These are phyloP conservation scores for Lineus longissimus DNA, from an alignment of 1,140 invertebrate species.

Conservation along the genomic window DNA sequence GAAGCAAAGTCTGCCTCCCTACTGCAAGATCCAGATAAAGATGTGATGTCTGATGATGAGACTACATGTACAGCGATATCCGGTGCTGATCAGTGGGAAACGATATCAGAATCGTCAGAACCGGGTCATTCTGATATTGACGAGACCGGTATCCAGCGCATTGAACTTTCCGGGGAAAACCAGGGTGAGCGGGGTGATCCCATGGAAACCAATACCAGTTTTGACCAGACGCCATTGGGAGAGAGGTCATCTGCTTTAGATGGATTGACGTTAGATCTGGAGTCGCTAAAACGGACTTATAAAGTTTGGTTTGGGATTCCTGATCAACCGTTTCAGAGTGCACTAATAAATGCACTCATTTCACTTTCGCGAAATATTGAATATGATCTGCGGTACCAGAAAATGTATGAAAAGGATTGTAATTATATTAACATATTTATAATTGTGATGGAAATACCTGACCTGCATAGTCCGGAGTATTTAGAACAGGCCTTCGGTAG, in stretches of 20 bases:
- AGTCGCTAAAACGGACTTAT: slow-evolving; percentile 64
- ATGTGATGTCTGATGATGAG: too few species aligned
- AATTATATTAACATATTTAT: slow-evolving; percentile 72
- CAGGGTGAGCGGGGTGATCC: slow-evolving; percentile 17
- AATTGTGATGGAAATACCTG: slow-evolving; percentile 84
- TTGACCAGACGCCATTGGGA: background rate
- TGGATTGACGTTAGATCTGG: slow-evolving; percentile 50
- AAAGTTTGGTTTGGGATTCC: slow-evolving; percentile 58
- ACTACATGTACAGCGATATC: too few species aligned
- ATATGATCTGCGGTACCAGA: slow-evolving; percentile 67
- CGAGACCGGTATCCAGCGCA: background rate
- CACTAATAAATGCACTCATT: slow-evolving; percentile 75
- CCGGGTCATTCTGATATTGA: background rate
- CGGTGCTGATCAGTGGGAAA: too few species aligned
- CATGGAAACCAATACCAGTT: slow-evolving; percentile 8
- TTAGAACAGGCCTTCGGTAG: slow-evolving; percentile 76
- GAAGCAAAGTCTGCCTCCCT: slow-evolving; percentile 4
- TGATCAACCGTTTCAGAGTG: slow-evolving; percentile 62
- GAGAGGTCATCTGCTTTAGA: slow-evolving; percentile 8
- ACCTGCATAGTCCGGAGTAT: slow-evolving; percentile 74
- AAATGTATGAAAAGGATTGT: slow-evolving; percentile 54
- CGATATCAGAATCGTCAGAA: background rate
- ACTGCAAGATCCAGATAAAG: too few species aligned
- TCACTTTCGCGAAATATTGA: slow-evolving; percentile 70
- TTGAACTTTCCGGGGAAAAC: background rate